These are phyloP conservation scores for Sipunculus nudus DNA, from an alignment of 2,888 invertebrate genomes.

Conservation along the genomic window DNA sequence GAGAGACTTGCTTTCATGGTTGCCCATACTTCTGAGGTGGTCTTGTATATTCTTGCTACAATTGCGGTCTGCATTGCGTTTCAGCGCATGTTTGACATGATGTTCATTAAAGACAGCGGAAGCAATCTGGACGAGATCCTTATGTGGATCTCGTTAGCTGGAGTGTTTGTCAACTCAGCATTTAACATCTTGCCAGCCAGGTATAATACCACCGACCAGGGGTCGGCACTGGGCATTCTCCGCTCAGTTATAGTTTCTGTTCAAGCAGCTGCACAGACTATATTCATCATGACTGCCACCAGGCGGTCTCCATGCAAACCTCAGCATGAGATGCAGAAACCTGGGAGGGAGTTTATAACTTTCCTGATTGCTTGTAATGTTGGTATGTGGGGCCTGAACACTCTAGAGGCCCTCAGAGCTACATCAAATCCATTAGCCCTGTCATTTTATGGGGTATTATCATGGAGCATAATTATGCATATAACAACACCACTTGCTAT, in stretches of 20 bases:
- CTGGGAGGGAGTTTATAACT: constrained; percentile 93
- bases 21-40: constrained; percentile 88
- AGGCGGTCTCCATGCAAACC: constrained; percentile 88
- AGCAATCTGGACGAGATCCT: constrained; percentile 67
- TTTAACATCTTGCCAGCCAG: constrained; percentile 93
- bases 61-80: constrained; percentile 87
- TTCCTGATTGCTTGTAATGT: constrained; percentile 94
- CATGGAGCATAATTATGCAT: constrained; percentile 92
- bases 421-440: constrained; percentile 90
- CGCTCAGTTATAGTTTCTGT: constrained; percentile 86
- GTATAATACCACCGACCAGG: constrained; percentile 81
- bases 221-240: constrained; percentile 85
- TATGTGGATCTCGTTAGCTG: constrained; percentile 89
- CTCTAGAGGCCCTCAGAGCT: constrained; percentile 92
- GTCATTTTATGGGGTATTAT: constrained; percentile 89
- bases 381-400: constrained; percentile 95
- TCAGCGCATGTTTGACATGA: constrained; percentile 75
- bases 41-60: constrained; percentile 85
- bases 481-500: constrained; percentile 92
- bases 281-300: constrained; percentile 92
- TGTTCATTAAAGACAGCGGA: constrained; percentile 38
- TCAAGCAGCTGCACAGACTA: constrained; percentile 91
- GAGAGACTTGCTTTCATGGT: constrained; percentile 87
- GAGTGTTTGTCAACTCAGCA: constrained; percentile 89
- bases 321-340: constrained; percentile 92